These are phyloP conservation scores for Lottia gigantea DNA, from an alignment of 2,888 invertebrate species.

Conservation along the genomic window DNA sequence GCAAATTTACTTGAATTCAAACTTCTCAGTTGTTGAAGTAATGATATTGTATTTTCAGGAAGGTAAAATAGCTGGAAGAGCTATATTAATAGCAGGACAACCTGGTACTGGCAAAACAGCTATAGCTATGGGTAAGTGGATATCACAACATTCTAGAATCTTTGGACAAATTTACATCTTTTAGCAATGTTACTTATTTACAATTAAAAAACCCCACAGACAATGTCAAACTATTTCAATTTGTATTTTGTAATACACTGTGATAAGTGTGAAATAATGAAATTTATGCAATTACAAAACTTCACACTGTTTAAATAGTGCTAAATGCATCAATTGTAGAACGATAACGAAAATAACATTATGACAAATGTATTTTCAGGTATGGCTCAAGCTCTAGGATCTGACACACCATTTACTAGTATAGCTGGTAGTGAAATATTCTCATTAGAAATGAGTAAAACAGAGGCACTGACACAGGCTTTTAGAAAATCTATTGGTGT, in stretches of 20 bases:
- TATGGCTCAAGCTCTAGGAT: conserved; percentile 89
- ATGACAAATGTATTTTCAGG: conserved; percentile 42
- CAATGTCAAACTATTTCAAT: too few species aligned
- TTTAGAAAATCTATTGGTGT: conserved; percentile 95
- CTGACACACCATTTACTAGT: conserved; percentile 97
- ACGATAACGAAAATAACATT: not conserved
- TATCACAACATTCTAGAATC: not conserved
- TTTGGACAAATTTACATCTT: not conserved
- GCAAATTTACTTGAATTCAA: too few species aligned
- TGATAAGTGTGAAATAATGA: too few species aligned
- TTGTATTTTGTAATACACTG: too few species aligned
- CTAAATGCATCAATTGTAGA: too few species aligned
- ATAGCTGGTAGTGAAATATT: conserved; percentile 99
- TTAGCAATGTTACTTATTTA: too few species aligned
- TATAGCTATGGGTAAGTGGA: conserved; percentile 86
- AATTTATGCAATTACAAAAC: too few species aligned
- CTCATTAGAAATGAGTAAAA: conserved; percentile 98
- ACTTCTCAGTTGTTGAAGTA: not conserved
- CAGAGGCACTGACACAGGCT: conserved; percentile 96
- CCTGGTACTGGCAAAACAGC: conserved; percentile 98
- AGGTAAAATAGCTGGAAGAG: conserved; percentile 96
- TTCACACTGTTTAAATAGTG: too few species aligned
- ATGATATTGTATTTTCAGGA: conserved; percentile 72
- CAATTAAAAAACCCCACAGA: too few species aligned
- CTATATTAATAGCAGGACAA: conserved; percentile 93